Conservation (phyloP, 2,113 vertebrate genomes). For the Phaethornis superciliosus region DNA sequence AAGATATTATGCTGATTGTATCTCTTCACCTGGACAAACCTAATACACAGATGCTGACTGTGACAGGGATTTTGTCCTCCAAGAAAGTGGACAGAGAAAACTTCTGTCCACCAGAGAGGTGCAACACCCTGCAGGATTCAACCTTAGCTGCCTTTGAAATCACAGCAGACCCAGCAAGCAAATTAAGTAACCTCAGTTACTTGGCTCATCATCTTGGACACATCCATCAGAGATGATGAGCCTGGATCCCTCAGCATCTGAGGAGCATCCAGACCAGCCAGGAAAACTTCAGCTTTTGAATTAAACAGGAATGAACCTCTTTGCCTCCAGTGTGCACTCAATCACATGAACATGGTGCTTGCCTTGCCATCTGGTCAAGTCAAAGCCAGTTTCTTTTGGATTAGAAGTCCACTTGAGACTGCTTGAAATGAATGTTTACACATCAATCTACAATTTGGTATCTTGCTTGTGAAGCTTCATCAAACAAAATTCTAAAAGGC, state of each 20-base stretch:
- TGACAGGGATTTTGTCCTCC: not conserved
- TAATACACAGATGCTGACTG: not conserved
- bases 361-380: accelerated
- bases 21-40: not conserved
- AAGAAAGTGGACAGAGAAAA: not conserved
- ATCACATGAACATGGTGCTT: accelerated
- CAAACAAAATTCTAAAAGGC: accelerated
- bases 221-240: not conserved
- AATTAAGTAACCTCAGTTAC: not conserved
- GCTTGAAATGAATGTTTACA: not conserved
- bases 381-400: not conserved
- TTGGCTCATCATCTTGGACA: not conserved
- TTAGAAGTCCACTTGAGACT: not conserved
- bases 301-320: not conserved
- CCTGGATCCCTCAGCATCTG: not conserved
- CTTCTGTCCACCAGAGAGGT: not conserved
- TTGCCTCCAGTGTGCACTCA: not conserved
- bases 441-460: not conserved
- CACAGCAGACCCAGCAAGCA: not conserved
- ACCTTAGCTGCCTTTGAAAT: not conserved
- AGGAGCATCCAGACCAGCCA: not conserved
- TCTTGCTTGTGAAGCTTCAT: not conserved
- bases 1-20: accelerated
- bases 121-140: not conserved
- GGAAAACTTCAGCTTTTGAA: not conserved